Evolutionary conservation across 2,113 vertebrate species (phyloP).

Genomic region (Antidorcas marsupialis): DNA sequence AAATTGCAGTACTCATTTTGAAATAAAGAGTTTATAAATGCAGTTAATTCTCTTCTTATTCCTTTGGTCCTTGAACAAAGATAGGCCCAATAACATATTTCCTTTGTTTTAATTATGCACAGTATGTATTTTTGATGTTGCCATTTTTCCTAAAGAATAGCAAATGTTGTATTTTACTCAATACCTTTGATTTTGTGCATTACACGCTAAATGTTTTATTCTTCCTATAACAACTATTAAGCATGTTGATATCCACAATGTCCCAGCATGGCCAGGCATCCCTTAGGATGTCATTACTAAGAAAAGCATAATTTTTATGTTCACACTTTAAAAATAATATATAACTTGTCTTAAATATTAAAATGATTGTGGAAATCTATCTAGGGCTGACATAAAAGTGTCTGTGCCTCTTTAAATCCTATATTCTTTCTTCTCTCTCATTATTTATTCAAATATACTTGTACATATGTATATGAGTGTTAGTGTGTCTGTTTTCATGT

Average conservation of each 20-base stretch:
- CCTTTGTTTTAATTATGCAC: conserved; percentile 63
- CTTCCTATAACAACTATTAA: conserved; percentile 5
- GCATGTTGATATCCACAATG: background rate
- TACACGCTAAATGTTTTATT: conserved; percentile 30
- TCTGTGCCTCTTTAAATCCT: background rate
- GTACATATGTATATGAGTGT: background rate
- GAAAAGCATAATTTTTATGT: background rate
- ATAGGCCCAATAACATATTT: conserved; percentile 49
- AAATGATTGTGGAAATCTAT: background rate
- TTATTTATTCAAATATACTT: background rate
- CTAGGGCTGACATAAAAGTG: background rate
- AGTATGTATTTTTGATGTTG: conserved; percentile 59
- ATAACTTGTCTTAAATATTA: background rate
- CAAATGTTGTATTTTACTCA: conserved; percentile 42
- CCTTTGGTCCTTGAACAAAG: conserved; percentile 46
- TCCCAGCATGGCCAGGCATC: background rate
- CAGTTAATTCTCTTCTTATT: conserved; percentile 48
- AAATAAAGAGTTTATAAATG: conserved; percentile 57
- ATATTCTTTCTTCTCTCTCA: background rate
- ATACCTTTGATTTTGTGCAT: conserved; percentile 56
- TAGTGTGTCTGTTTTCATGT: background rate
- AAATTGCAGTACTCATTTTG: conserved; percentile 46
- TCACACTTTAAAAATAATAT: background rate
- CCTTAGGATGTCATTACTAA: background rate
- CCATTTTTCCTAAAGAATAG: conserved; percentile 65